Evolutionary conservation across 2,797 vertebrate species (phyloP), one percentile per base, ranked within the genome.

Genomic region (Antennarius maculatus): DNA sequence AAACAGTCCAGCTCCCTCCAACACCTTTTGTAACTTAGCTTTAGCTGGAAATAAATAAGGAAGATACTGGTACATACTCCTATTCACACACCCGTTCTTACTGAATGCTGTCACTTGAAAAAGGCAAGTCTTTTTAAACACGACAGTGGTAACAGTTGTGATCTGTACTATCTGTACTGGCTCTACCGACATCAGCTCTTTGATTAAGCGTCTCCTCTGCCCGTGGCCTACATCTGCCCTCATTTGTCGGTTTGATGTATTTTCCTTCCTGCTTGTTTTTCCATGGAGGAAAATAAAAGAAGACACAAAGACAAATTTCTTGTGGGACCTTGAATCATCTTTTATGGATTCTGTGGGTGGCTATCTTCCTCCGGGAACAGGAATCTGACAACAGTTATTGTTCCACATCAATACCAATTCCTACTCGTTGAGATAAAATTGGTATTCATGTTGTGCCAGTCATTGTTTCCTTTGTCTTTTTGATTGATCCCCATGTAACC

Each of bases 161-260:
- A 81, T 78, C 59, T 54, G 46, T 55, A 15, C 64, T 56, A 76
- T 81, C 61, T 69, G 63, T 63, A 28, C 41, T 17, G 7, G 12
- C 0, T 8, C 51, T 52, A 18, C 49, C 55, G 61, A 70, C 69
- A 76, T 60, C 57, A 74, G 56, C 54, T 49, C 43, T 79, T 86
- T 87, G 86, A 91, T 90, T 63, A 84, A 86, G 75, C 62, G 43
- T 69, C 72, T 71, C 17, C 61, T 68, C 28, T 17, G 17, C 69
- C 66, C 37, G 37, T 74, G 81, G 68, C 85, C 80, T 84, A 86
- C 69, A 88, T 90, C 78, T 77, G 75, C 76, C 73, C 42, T 66
- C 54, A 61, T 74, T 69, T 74, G 66, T 82, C 79, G 63, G 70
- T 71, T 67, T 85, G 81, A 90, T 90, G 82, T 79, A 81, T 85